phyloP scores from a whole-genome alignment of 1,140 invertebrate genomes.

The Bombus waltoni region DNA sequence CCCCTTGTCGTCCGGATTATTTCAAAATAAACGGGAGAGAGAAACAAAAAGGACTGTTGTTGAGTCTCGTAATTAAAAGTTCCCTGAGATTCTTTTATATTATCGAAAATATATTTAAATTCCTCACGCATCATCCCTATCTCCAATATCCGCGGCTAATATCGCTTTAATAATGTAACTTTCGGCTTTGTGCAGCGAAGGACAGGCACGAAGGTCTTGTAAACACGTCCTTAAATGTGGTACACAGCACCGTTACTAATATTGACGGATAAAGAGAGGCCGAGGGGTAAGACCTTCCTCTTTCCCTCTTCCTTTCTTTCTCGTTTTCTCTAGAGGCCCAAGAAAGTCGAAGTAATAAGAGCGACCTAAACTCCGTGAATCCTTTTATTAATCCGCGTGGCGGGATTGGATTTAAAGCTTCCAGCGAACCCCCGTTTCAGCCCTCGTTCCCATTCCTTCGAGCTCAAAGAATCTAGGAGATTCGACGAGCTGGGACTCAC shows the following conservation, averaged over 20 bases:
- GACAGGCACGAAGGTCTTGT: constrained; percentile 47
- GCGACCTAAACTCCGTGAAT: constrained; percentile 79
- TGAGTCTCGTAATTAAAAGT: constrained; percentile 40
- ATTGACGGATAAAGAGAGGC: constrained; percentile 71
- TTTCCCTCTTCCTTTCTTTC: neutral
- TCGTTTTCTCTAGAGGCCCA: constrained; percentile 59
- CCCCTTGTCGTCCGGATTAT: neutral
- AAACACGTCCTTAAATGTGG: constrained; percentile 47
- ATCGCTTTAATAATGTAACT: constrained; percentile 55
- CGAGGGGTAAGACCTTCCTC: neutral
- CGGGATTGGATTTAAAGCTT: constrained; percentile 79
- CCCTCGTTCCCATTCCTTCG: constrained; percentile 30
- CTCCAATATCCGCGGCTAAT: constrained; percentile 47
- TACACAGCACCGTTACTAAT: constrained; percentile 58
- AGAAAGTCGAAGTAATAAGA: constrained; percentile 79
- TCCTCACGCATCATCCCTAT: constrained; percentile 5
- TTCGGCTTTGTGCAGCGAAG: constrained; percentile 23
- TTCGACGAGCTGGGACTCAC: constrained; percentile 5
- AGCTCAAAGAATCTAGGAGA: constrained; percentile 24
- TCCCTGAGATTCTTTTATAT: constrained; percentile 16
- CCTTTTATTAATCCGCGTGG: constrained; percentile 80
- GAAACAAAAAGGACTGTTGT: neutral
- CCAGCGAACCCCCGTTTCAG: constrained; percentile 43
- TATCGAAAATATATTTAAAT: constrained; percentile 48
- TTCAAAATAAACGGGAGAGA: neutral